These are phyloP conservation scores for Corythaeola cristata DNA, from an alignment of 2,113 vertebrate species.

Conservation along the genomic window DNA sequence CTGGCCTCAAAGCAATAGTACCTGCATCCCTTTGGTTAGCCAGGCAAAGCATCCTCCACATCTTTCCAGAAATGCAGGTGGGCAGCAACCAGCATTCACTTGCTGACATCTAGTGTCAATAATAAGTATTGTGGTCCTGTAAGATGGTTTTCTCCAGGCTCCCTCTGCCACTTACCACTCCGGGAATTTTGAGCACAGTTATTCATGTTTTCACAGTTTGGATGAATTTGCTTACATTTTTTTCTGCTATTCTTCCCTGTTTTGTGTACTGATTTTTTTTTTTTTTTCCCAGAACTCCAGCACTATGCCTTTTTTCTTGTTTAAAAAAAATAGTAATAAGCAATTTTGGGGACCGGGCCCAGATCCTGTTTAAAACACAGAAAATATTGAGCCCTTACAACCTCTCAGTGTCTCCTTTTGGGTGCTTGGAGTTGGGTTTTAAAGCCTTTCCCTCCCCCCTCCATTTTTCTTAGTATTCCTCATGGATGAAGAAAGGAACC, in stretches of 20 bases:
- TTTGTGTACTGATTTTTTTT: not conserved
- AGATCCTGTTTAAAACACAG: not conserved
- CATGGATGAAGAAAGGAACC: not conserved
- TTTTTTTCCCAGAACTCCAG: not conserved
- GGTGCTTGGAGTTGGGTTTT: not conserved
- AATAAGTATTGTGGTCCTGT: not conserved
- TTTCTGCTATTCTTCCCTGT: not conserved
- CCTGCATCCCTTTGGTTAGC: not conserved
- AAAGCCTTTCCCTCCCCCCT: fast-evolving
- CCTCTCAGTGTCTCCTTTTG: not conserved
- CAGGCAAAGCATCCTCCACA: no score
- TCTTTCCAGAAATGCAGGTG: not conserved
- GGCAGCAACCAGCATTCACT: not conserved
- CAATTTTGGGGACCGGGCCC: not conserved
- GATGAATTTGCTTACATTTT: not conserved
- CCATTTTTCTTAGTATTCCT: not conserved
- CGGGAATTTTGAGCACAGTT: not conserved
- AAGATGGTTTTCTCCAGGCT: not conserved
- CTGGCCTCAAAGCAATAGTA: not conserved
- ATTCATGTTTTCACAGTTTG: not conserved
- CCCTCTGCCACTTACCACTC: not conserved
- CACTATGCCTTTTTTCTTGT: not conserved
- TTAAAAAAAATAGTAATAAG: not conserved
- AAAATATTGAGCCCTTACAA: not conserved
- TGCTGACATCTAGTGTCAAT: constrained; percentile 72